These are phyloP conservation scores for Cephus cinctus DNA, from an alignment of 1,140 invertebrate genomes.

Conservation along the genomic window DNA sequence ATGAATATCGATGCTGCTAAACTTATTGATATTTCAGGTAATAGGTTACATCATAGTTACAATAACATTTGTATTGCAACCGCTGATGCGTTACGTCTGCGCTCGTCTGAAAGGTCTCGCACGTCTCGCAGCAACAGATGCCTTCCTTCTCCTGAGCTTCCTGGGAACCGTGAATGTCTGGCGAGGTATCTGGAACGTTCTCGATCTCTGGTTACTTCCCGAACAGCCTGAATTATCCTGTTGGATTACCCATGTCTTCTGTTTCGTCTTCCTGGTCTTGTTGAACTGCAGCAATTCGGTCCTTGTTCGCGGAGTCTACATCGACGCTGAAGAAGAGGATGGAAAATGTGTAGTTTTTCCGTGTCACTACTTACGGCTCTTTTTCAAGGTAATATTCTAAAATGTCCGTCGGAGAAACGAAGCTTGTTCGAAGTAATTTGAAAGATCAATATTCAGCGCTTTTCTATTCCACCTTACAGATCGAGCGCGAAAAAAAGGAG, in stretches of 20 bases:
- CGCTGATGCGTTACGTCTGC: constrained; percentile 67
- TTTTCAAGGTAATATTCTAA: constrained; percentile 63
- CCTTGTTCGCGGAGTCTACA: constrained; percentile 79
- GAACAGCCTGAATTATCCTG: constrained; percentile 72
- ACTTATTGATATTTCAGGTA: constrained; percentile 59
- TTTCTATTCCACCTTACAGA: constrained; percentile 26
- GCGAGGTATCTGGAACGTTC: constrained; percentile 79
- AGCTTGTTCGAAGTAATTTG: too few species aligned
- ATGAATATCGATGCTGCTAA: too few species aligned
- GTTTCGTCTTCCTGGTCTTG: constrained; percentile 71
- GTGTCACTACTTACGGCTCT: constrained; percentile 75
- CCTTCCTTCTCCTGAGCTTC: constrained; percentile 75
- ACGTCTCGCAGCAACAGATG: constrained; percentile 69
- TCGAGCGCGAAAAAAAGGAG: constrained; percentile 52
- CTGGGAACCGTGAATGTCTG: constrained; percentile 83
- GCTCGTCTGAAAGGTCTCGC: constrained; percentile 63
- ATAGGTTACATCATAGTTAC: constrained; percentile 73
- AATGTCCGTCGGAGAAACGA: too few species aligned
- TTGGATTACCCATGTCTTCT: constrained; percentile 73
- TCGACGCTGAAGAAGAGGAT: constrained; percentile 77
- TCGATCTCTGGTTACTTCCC: constrained; percentile 79
- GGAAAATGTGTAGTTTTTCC: constrained; percentile 79
- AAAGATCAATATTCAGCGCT: not conserved
- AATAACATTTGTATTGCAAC: constrained; percentile 72
- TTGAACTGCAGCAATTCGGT: constrained; percentile 83